Percentiles rank a stretch among this genome's conserved stretches.
These are phyloP conservation scores for Temnothorax unifasciatus DNA, from an alignment of 2,888 invertebrate species.

Conservation along the genomic window DNA sequence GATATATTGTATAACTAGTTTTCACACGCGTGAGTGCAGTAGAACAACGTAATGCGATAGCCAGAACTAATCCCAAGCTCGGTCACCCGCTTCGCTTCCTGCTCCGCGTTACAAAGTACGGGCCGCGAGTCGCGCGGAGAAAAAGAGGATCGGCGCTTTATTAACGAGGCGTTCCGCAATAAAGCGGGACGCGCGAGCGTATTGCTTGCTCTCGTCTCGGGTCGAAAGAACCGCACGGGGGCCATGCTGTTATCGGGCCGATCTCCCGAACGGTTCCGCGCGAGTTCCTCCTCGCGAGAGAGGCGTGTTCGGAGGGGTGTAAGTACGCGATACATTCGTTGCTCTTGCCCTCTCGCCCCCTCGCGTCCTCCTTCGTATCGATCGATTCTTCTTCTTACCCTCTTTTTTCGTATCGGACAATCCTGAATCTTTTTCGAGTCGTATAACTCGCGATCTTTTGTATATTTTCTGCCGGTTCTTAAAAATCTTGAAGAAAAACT, in stretches of 20 bases:
- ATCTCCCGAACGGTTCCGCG: slow-evolving; percentile 76
- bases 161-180: slow-evolving; percentile 80
- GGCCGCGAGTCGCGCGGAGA: slow-evolving; percentile 53
- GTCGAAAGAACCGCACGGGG: slow-evolving; percentile 74
- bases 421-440: slow-evolving; percentile 13
- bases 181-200: slow-evolving; percentile 70
- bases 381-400: slow-evolving; percentile 4
- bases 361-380: slow-evolving; percentile 15
- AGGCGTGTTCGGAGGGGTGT: slow-evolving; percentile 69
- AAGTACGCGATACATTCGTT: slow-evolving; percentile 61
- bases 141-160: slow-evolving; percentile 72
- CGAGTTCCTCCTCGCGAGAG: slow-evolving; percentile 61
- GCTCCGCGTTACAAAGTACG: slow-evolving; percentile 36
- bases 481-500: not conserved
- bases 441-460: not conserved
- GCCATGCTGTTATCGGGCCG: slow-evolving; percentile 76
- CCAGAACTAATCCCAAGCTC: slow-evolving; percentile 63
- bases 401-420: slow-evolving; percentile 8
- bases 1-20: slow-evolving; percentile 17
- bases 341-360: slow-evolving; percentile 46
- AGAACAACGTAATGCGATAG: slow-evolving; percentile 44
- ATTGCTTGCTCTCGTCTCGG: slow-evolving; percentile 71
- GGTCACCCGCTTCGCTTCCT: slow-evolving; percentile 71
- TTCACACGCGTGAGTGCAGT: slow-evolving; percentile 13
- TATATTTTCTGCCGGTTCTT: not conserved